A percentile compares a stretch with the other conserved stretches of the same genome.
Evolutionary conservation across 2,113 vertebrate genomes (phyloP).

Genomic region (Stegastes partitus): DNA sequence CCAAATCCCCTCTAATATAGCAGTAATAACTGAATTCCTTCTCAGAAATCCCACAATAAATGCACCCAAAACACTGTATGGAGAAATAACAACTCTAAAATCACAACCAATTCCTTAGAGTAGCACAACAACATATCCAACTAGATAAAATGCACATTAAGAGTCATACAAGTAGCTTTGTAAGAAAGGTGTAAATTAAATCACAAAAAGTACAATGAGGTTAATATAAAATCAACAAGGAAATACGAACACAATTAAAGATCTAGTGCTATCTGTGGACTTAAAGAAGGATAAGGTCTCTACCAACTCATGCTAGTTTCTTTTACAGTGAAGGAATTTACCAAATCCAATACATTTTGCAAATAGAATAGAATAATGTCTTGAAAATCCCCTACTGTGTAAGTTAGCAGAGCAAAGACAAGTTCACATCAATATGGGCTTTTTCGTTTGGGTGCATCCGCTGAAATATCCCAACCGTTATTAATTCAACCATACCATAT

Average conservation of each 20-base stretch:
- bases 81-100: too few species aligned
- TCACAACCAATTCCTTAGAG: too few species aligned
- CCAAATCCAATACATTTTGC: not conserved
- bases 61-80: too few species aligned
- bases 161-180: too few species aligned
- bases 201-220: too few species aligned
- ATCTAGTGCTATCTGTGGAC: too few species aligned
- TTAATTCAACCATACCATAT: constrained; percentile 27
- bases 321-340: not conserved
- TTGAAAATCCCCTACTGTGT: not conserved
- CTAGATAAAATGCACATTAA: too few species aligned
- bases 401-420: not conserved
- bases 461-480: constrained; percentile 29
- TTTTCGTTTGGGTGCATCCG: not conserved
- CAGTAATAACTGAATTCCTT: not conserved
- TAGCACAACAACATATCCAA: too few species aligned
- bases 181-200: too few species aligned
- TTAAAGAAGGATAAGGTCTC: too few species aligned
- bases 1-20: not conserved
- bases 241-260: too few species aligned
- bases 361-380: not conserved
- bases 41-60: not conserved
- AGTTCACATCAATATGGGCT: not conserved
- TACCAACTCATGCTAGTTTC: not conserved
- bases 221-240: too few species aligned